Conservation (phyloP, 2,797 vertebrate species). For the Margarornis squamiger region DNA sequence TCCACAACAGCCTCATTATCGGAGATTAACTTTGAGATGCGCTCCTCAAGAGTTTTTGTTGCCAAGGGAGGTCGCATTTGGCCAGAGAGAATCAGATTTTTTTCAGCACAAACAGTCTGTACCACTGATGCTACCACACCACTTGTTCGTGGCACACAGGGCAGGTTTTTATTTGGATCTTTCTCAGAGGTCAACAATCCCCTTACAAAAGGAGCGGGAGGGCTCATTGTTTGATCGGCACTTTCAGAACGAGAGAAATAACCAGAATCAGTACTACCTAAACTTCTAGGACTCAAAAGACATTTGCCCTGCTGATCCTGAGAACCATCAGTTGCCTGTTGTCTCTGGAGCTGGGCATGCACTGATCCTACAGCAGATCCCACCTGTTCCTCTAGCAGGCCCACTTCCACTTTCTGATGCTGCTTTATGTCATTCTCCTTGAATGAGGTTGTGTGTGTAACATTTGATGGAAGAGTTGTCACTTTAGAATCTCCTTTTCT, state of each 20-base stretch:
- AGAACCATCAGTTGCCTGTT: constrained; percentile 94
- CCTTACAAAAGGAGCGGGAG: constrained; percentile 90
- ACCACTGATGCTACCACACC: constrained; percentile 78
- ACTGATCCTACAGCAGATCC: constrained; percentile 76
- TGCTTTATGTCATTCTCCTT: constrained; percentile 83
- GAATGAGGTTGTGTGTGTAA: constrained; percentile 77
- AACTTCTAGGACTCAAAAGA: constrained; percentile 92
- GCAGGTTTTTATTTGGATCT: constrained; percentile 81
- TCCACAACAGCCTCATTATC: constrained; percentile 98
- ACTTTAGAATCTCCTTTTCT: constrained; percentile 85
- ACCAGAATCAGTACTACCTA: constrained; percentile 97
- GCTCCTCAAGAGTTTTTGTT: constrained; percentile 91
- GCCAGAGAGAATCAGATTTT: constrained; percentile 73
- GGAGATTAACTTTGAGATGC: constrained; percentile 97
- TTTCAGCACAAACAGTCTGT: constrained; percentile 81
- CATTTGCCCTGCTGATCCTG: constrained; percentile 93
- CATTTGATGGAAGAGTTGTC: constrained; percentile 72
- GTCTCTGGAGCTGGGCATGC: constrained; percentile 93
- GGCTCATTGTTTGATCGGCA: constrained; percentile 94
- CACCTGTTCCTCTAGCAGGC: constrained; percentile 83
- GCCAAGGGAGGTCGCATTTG: constrained; percentile 92
- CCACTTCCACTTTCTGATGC: constrained; percentile 75
- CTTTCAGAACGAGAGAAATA: constrained; percentile 99
- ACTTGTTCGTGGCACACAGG: constrained; percentile 61
- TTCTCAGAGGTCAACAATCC: constrained; percentile 83